These are phyloP conservation scores for Menidia menidia DNA, from an alignment of 2,797 vertebrate species.

Conservation along the genomic window DNA sequence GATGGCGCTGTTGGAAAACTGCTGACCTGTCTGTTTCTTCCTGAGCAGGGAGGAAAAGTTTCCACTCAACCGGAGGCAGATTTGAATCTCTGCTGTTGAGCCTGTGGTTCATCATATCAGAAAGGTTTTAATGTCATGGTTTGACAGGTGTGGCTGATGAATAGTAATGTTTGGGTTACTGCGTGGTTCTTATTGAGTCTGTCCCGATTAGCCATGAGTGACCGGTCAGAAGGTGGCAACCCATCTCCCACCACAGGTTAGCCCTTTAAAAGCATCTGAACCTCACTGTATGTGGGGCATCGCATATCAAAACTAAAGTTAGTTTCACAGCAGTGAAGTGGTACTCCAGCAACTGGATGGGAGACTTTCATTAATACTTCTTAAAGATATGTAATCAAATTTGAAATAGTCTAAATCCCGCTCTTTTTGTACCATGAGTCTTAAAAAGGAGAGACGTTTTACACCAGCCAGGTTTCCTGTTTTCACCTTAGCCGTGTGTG, in stretches of 20 bases:
- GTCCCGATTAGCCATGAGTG: not conserved
- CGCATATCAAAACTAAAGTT: not conserved
- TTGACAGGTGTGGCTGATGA: not conserved
- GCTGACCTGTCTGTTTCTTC: not conserved
- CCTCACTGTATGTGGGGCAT: not conserved
- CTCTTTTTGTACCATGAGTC: too few species aligned
- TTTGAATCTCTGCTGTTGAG: not conserved
- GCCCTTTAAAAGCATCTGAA: not conserved
- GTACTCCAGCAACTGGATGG: not conserved
- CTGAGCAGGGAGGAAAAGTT: constrained; percentile 10
- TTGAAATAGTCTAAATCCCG: too few species aligned
- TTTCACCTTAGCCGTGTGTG: too few species aligned
- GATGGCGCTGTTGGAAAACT: constrained; percentile 6
- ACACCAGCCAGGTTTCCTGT: too few species aligned
- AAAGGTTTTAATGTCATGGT: not conserved
- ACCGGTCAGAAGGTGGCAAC: not conserved
- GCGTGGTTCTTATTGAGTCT: not conserved
- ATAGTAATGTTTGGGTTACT: not conserved
- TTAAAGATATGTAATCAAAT: too few species aligned
- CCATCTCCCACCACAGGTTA: not conserved
- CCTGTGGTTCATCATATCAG: too few species aligned
- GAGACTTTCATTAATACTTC: not conserved
- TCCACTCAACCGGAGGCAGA: constrained; percentile 2
- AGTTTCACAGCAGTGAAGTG: not conserved
- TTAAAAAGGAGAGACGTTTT: too few species aligned